These are phyloP conservation scores for Sterrhoptilus dennistouni DNA, from an alignment of 2,113 vertebrate genomes.

Conservation along the genomic window DNA sequence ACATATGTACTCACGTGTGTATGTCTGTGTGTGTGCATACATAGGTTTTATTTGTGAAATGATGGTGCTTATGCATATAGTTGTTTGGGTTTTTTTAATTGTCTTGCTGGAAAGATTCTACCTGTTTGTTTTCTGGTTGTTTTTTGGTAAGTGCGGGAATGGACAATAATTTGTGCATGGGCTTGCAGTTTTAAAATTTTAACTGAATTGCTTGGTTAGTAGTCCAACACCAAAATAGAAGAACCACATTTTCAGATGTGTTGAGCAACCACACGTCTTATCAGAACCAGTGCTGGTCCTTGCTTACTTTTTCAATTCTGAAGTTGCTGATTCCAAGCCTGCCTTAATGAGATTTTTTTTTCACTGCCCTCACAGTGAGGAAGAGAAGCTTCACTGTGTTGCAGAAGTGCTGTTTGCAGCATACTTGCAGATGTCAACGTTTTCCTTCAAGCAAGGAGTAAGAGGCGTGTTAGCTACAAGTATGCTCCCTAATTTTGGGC, in stretches of 20 bases:
- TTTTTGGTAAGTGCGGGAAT: neutral
- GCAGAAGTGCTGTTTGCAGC: neutral
- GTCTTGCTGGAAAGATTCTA: neutral
- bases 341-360: neutral
- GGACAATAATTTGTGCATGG: neutral
- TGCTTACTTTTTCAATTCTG: neutral
- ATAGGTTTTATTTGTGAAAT: neutral
- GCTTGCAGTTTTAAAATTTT: neutral
- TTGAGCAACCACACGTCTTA: neutral
- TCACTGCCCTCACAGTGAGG: neutral
- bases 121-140: neutral
- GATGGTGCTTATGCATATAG: neutral
- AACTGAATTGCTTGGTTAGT: neutral
- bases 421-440: neutral
- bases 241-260: neutral
- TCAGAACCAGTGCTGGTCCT: neutral
- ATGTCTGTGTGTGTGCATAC: fast-evolving
- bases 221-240: neutral
- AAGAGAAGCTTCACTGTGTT: neutral
- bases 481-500: neutral
- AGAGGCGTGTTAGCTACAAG: neutral
- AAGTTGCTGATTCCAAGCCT: slow-evolving; percentile 1
- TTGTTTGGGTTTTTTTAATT: neutral
- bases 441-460: neutral
- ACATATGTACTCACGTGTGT: fast-evolving